phyloP scores from a whole-genome alignment of 35 echinoderm and acorn worm genomes.

The Amphiura filiformis region DNA sequence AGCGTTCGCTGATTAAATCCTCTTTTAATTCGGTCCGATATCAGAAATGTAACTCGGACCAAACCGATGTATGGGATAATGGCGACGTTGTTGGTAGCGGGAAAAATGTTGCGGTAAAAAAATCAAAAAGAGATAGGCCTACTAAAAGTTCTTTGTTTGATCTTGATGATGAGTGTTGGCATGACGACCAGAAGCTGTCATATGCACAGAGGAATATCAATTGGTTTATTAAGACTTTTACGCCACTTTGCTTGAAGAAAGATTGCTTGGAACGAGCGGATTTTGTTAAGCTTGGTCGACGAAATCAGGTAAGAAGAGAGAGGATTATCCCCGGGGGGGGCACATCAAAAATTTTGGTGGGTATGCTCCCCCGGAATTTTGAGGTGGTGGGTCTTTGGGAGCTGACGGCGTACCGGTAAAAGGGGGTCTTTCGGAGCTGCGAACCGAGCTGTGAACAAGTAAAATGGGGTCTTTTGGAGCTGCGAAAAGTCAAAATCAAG shows the following conservation, averaged over 20 bases:
- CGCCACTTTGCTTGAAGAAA: neutral
- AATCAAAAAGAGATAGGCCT: neutral
- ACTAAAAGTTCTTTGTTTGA: no score
- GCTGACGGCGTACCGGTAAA: no score
- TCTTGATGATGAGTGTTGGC: neutral
- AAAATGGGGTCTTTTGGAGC: no score
- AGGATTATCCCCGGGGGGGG: no score
- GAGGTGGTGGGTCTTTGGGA: no score
- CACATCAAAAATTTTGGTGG: no score
- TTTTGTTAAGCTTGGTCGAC: neutral
- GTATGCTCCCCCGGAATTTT: no score
- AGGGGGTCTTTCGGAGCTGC: no score
- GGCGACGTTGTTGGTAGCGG: neutral
- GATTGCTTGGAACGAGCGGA: neutral
- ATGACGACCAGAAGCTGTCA: neutral
- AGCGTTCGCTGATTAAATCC: neutral
- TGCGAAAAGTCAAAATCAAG: no score
- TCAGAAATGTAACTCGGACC: neutral
- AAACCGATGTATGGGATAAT: neutral
- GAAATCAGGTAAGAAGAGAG: neutral
- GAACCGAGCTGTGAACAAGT: no score
- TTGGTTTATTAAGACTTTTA: neutral
- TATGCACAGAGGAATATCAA: neutral
- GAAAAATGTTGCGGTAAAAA: neutral
- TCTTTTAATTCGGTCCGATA: neutral